Evolutionary conservation across 2,797 vertebrate species (phyloP).

Genomic region (Betta splendens): DNA sequence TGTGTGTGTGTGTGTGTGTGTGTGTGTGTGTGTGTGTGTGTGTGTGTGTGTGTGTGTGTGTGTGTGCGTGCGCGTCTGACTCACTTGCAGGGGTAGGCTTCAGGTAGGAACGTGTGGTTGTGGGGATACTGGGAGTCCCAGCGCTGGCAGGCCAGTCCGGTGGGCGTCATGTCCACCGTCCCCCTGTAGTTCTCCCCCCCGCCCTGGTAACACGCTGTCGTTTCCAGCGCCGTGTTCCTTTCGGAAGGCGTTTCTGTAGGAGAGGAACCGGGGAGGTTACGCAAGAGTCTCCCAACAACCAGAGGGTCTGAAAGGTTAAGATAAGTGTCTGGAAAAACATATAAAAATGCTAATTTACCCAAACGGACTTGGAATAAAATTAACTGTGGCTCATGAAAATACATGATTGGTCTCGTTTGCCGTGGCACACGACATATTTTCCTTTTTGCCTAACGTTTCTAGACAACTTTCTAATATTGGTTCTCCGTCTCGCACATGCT

Average conservation of each 20-base stretch:
- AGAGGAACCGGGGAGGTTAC: background rate
- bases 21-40: constrained; percentile 17
- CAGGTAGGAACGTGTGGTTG: constrained; percentile 89
- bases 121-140: constrained; percentile 97
- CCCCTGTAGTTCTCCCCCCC: constrained; percentile 92
- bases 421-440: background rate
- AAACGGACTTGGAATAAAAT: no score
- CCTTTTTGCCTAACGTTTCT: constrained; percentile 4
- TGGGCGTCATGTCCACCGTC: constrained; percentile 83
- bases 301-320: background rate
- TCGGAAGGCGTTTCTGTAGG: constrained; percentile 55
- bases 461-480: constrained; percentile 5
- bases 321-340: no score
- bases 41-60: constrained; percentile 24
- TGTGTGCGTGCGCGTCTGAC: constrained; percentile 60
- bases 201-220: constrained; percentile 83
- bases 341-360: background rate
- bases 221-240: constrained; percentile 78
- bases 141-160: constrained; percentile 89
- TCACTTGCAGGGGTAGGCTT: constrained; percentile 98
- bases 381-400: background rate
- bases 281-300: background rate
- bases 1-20: constrained; percentile 38
- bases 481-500: background rate
- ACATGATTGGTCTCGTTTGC: no score